These are phyloP conservation scores for Brachionus koreanus DNA, from an alignment of 1,140 invertebrate species.

Conservation along the genomic window DNA sequence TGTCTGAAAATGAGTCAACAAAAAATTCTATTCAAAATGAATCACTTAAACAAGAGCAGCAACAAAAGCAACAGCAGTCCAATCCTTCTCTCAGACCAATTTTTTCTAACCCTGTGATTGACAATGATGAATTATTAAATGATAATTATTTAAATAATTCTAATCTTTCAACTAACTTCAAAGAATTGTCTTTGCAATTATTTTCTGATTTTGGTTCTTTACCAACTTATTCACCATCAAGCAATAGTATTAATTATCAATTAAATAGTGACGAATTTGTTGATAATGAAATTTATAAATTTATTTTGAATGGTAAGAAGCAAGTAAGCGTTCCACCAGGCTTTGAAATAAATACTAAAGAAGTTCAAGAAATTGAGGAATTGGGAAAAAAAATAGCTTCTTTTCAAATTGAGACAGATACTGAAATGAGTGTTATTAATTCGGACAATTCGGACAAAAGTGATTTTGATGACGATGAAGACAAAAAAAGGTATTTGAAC, in stretches of 20 bases:
- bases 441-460: slow-evolving; percentile 14
- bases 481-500: neutral
- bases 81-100: neutral
- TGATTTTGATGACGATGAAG: slow-evolving; percentile 2
- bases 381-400: slow-evolving; percentile 56
- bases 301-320: slow-evolving; percentile 34
- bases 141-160: neutral
- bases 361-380: slow-evolving; percentile 48
- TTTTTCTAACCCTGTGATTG: neutral
- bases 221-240: slow-evolving; percentile 5
- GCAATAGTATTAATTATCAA: neutral
- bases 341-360: slow-evolving; percentile 10
- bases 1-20: neutral
- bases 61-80: neutral
- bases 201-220: neutral
- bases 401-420: slow-evolving; percentile 59
- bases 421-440: slow-evolving; percentile 48
- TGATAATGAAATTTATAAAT: slow-evolving; percentile 32
- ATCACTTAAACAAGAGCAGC: too few species aligned
- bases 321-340: slow-evolving; percentile 4
- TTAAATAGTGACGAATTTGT: neutral
- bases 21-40: neutral
- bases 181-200: slow-evolving; percentile 1
- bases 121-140: neutral
- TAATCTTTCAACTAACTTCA: neutral